Evolutionary conservation across 1,140 invertebrate genomes (phyloP), one percentile per base, ranked within the genome.

Genomic region (Drosophila pandora): DNA sequence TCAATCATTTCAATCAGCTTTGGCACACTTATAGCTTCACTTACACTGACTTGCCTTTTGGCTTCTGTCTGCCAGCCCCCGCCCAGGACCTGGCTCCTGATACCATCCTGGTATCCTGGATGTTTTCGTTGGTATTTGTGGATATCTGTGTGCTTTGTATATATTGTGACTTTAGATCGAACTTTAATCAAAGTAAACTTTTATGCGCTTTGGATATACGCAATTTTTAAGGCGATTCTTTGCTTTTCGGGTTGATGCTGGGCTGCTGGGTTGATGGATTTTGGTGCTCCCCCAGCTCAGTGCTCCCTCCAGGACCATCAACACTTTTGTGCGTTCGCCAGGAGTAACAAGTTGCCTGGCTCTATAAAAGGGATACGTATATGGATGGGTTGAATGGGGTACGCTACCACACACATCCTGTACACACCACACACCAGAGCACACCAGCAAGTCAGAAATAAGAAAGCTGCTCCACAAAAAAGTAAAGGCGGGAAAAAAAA

Each of bases 101-200:
- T 60, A 50, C 23, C 61, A 59, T 56, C 60, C 60, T 69, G 52
- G 45, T 63, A 17, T 17, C 17, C 17, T 17, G 48, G 62, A 55
- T 41, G 17, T 23, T 23, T 21, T 3, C 39, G 43, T n/a, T 17
- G 54, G 25, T 76, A 79, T 84, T 85, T 85, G 75, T 84, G 67
- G 63, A 71, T 76, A 22, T 52, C 37, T 48, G 30, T 59, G 43
- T 70, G n/a, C 54, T 48, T 60, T 52, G 62, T 59, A 45, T 65
- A 50, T 67, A 63, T 79, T 88, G 82, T 82, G 82, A 68, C 69
- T 87, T 64, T 62, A 76, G 75, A 76, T 88, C 76, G 82, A 87
- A 87, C 83, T 87, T 87, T 87, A 87, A 87, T 87, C 82, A 87
- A 87, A 87, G 83, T 87, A 77, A 88, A 83, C 82, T 87, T 87